Percentiles rank a stretch among this genome's conserved stretches.
These are phyloP conservation scores for Trinectes maculatus DNA, from an alignment of 2,113 vertebrate genomes.

Conservation along the genomic window DNA sequence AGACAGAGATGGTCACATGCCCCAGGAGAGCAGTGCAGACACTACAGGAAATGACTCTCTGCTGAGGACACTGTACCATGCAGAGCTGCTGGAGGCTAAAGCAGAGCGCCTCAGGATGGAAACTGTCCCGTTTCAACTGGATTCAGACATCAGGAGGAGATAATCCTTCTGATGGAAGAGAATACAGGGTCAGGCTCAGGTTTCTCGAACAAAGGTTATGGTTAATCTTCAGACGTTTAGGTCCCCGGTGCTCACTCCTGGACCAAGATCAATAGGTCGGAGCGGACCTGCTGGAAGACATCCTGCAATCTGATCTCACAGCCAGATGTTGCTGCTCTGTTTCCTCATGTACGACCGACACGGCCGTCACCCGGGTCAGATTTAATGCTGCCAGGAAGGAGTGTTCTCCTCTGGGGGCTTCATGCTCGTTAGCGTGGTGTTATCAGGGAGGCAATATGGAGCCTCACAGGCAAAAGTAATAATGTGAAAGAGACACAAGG, in stretches of 20 bases:
- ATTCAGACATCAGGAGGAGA: constrained; percentile 78
- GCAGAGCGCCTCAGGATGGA: constrained; percentile 68
- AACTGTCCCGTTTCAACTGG: constrained; percentile 77
- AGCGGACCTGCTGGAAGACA: constrained; percentile 52
- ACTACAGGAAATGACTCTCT: constrained; percentile 1
- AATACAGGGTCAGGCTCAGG: constrained; percentile 71
- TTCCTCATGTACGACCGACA: constrained; percentile 48
- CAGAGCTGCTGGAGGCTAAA: constrained; percentile 74
- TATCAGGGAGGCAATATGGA: constrained; percentile 34
- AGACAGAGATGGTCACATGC: background rate
- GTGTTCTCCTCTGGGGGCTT: constrained; percentile 39
- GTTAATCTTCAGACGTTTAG: constrained; percentile 69
- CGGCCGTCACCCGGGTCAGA: constrained; percentile 54
- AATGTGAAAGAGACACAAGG: constrained; percentile 54
- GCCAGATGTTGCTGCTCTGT: constrained; percentile 22
- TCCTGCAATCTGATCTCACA: constrained; percentile 64
- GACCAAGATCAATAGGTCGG: constrained; percentile 59
- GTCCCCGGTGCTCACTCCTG: constrained; percentile 16
- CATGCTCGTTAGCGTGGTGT: constrained; percentile 42
- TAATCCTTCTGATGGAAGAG: constrained; percentile 84
- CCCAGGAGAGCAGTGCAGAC: background rate
- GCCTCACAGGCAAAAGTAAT: constrained; percentile 59
- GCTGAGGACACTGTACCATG: constrained; percentile 17
- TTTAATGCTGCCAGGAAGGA: constrained; percentile 45
- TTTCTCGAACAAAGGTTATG: constrained; percentile 73